phyloP scores from a whole-genome alignment of 53 echinoderm and acorn worm species.

The Antedon mediterranea region DNA sequence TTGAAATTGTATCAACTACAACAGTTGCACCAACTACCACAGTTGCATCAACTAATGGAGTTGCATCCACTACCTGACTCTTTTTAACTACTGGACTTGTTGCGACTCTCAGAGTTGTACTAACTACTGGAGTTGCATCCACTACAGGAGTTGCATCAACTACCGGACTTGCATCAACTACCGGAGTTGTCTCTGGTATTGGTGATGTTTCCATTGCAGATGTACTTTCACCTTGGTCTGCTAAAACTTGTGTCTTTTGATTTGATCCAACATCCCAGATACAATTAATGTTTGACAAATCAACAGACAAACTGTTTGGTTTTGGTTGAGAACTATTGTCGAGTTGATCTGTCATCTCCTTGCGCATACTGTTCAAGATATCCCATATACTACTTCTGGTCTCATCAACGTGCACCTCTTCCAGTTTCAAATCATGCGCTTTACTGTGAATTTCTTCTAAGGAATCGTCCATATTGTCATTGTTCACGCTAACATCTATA shows the following conservation, averaged over 20 bases:
- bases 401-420: neutral
- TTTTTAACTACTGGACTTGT: no score
- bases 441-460: neutral
- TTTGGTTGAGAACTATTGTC: neutral
- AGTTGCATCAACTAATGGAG: no score
- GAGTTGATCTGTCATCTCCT: neutral
- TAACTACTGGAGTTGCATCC: no score
- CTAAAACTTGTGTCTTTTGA: neutral
- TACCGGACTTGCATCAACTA: no score
- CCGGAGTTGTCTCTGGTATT: no score
- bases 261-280: neutral
- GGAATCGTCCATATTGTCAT: neutral
- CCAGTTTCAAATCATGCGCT: neutral
- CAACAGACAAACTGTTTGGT: neutral
- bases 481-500: neutral
- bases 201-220: no score
- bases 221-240: no score
- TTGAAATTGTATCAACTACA: no score
- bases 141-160: no score
- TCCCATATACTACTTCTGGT: neutral
- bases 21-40: no score
- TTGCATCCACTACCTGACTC: no score
- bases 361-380: neutral
- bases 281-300: neutral
- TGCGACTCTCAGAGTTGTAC: no score